A percentile compares a stretch with the other conserved stretches of the same genome.
Conservation (phyloP, 2,797 vertebrate genomes). For the Octomys mimax region DNA sequence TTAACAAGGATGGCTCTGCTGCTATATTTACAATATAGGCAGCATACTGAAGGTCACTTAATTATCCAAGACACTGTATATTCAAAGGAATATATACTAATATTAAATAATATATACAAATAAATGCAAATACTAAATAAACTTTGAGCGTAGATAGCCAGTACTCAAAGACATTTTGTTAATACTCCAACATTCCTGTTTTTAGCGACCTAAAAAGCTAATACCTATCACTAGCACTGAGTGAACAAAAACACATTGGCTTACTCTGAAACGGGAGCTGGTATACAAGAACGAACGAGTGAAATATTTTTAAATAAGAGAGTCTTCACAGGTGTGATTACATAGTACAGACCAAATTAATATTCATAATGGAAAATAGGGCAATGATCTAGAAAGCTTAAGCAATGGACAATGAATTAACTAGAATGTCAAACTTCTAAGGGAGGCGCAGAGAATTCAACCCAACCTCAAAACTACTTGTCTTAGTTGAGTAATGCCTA, state of each 20-base stretch:
- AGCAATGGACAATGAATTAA: not conserved
- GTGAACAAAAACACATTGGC: not conserved
- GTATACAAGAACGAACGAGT: not conserved
- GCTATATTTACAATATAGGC: not conserved
- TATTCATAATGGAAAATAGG: not conserved
- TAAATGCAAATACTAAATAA: not conserved
- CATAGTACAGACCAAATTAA: not conserved
- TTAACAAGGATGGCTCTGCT: not conserved
- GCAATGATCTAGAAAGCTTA: not conserved
- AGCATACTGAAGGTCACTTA: not conserved
- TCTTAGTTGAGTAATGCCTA: slow-evolving; percentile 29
- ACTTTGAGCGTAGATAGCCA: not conserved
- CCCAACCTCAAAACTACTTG: not conserved
- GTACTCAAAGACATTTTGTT: not conserved
- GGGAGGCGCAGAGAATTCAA: not conserved
- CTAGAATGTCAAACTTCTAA: not conserved
- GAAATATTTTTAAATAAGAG: not conserved
- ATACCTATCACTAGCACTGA: not conserved
- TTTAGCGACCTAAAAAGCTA: not conserved
- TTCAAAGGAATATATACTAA: not conserved
- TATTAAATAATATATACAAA: not conserved
- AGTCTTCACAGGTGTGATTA: not conserved
- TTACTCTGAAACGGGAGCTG: not conserved
- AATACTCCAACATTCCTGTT: not conserved
- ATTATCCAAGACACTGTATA: not conserved